Conservation (phyloP, 2,797 vertebrate species). For the Phoeniculus purpureus region DNA sequence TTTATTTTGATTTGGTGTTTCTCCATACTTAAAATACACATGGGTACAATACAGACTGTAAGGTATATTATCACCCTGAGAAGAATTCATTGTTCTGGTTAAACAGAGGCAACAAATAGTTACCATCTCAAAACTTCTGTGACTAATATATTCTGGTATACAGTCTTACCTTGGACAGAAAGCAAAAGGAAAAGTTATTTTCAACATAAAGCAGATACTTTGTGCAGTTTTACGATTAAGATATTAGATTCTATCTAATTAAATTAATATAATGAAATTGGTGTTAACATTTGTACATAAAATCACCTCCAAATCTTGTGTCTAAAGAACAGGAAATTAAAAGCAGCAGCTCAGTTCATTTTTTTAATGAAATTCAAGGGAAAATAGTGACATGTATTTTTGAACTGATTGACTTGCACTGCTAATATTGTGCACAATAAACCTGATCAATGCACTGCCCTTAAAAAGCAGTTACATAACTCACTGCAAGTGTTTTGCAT, state of each 20-base stretch:
- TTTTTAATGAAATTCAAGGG: neutral
- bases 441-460: neutral
- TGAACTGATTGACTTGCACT: neutral
- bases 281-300: neutral
- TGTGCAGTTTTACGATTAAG: neutral
- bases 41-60: neutral
- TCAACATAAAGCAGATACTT: neutral
- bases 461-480: neutral
- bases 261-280: neutral
- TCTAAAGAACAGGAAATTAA: neutral
- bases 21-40: neutral
- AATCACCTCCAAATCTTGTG: neutral
- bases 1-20: neutral
- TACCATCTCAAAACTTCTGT: neutral
- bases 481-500: neutral
- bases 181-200: neutral
- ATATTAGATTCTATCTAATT: neutral
- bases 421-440: neutral
- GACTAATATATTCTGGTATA: neutral
- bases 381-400: neutral
- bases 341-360: neutral
- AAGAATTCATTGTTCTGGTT: neutral
- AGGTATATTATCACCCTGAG: neutral
- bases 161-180: neutral
- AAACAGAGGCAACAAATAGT: slow-evolving; percentile 11